Evolutionary conservation across 2,888 invertebrate genomes (phyloP).

Genomic region (Leucoma salicis): DNA sequence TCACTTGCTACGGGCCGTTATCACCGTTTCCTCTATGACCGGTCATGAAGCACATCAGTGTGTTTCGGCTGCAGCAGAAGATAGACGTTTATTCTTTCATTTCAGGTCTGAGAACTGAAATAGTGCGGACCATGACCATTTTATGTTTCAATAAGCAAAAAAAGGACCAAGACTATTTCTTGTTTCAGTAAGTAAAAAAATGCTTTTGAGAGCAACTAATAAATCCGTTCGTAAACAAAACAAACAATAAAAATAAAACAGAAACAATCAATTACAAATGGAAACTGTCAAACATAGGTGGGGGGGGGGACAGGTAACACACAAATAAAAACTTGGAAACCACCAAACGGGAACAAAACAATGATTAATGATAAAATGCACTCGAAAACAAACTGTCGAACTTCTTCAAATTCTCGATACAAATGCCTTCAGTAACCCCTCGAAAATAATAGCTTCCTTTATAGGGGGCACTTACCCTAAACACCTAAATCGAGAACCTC

Average conservation of each 20-base stretch:
- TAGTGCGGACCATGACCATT: too few relatives aligned
- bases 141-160: too few relatives aligned
- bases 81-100: too few relatives aligned
- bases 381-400: slow-evolving; percentile 82
- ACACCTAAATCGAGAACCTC: slow-evolving; percentile 16
- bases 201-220: slow-evolving; percentile 16
- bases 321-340: slow-evolving; percentile 56
- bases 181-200: not conserved
- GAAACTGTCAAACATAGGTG: slow-evolving; percentile 67
- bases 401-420: slow-evolving; percentile 81
- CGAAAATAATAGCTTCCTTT: slow-evolving; percentile 81
- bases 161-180: too few relatives aligned
- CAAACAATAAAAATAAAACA: slow-evolving; percentile 22
- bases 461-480: slow-evolving; percentile 44
- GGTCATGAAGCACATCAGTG: too few relatives aligned
- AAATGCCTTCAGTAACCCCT: slow-evolving; percentile 75
- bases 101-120: too few relatives aligned
- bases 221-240: slow-evolving; percentile 28
- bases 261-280: slow-evolving; percentile 75
- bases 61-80: too few relatives aligned
- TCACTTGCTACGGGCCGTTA: too few relatives aligned
- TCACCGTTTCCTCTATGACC: too few relatives aligned
- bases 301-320: slow-evolving; percentile 70
- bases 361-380: slow-evolving; percentile 82
- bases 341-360: slow-evolving; percentile 70